Percentiles rank a stretch among this genome's conserved stretches.
These are phyloP conservation scores for Gastracanthus pulcherrimus DNA, from an alignment of 2,888 invertebrate species.

Conservation along the genomic window DNA sequence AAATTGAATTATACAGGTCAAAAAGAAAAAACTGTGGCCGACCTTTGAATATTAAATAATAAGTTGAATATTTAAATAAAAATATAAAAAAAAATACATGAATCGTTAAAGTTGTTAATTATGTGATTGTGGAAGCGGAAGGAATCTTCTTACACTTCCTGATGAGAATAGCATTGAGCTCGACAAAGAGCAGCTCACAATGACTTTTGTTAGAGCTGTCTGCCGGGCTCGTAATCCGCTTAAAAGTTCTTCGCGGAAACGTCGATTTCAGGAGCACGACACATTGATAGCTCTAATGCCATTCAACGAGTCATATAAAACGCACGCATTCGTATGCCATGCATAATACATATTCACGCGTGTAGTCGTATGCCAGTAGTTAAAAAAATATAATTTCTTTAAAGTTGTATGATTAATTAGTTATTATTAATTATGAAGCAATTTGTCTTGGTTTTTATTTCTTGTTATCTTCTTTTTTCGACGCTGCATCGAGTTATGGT, in stretches of 20 bases:
- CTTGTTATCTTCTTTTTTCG: background rate
- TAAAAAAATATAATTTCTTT: background rate
- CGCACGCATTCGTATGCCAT: background rate
- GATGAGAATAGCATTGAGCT: background rate
- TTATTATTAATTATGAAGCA: slow-evolving; percentile 25
- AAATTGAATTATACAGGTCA: too few species aligned
- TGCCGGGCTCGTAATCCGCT: background rate
- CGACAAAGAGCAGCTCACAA: slow-evolving; percentile 9
- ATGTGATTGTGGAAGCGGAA: background rate
- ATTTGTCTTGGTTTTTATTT: background rate
- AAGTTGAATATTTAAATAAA: too few species aligned
- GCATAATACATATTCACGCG: background rate
- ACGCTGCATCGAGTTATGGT: slow-evolving; percentile 10
- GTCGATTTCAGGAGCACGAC: slow-evolving; percentile 11
- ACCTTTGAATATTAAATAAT: too few species aligned
- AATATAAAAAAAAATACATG: background rate
- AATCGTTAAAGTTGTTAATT: background rate
- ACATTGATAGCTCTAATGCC: background rate
- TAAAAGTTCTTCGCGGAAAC: slow-evolving; percentile 31
- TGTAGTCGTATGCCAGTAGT: background rate
- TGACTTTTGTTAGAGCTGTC: slow-evolving; percentile 20
- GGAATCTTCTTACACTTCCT: background rate
- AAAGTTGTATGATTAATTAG: background rate
- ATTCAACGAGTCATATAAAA: slow-evolving; percentile 29
- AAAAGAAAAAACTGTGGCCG: too few species aligned